Evolutionary conservation across 2,797 vertebrate species (phyloP), one percentile per base, ranked within the genome.

Genomic region (Leucoraja ocellata): DNA sequence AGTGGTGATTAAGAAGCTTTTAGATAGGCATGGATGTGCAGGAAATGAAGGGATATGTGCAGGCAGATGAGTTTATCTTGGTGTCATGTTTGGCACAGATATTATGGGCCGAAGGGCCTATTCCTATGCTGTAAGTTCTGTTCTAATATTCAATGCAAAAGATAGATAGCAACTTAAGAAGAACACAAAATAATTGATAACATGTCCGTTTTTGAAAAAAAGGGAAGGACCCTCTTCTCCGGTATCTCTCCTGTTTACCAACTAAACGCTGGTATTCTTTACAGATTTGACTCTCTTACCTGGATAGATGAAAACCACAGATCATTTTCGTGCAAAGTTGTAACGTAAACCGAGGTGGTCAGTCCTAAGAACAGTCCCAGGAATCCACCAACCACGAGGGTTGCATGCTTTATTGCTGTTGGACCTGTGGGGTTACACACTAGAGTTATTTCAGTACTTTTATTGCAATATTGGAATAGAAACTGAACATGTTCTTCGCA

Each of bases 241-340:
- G 36, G 71, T 74, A 73, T 1, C 5, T 18, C 65, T 83, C 73
- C 71, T 54, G 36, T 23, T n/a, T 39, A 36, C 13, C n/a, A 21
- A 91, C 25, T 91, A 25, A 74, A 68, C 5, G 6, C 28, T 68
- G 8, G 36, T 58, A 58, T 58, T 74, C 71, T 91, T 92, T n/a
- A 76, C 68, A 16, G 11, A 76, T 58, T 92, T 73, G 25, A 11
- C 23, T 39, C n/a, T 13, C 94, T 96, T 97, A 99, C 98, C 98
- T 99, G 99, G 94, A 99, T 99, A 96, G 98, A 98, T 95, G 98
- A 99, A 96, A 99, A 99, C 99, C 99, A 99, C 93, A 99, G 96
- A 94, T 99, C 99, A 58, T 99, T 99, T 96, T 99, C 99, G 93
- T 99, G 99, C 36, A 99, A 96, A 0, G 98, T 99, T 78, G 98